Evolutionary conservation across 2,797 vertebrate genomes (phyloP).

Genomic region (Eospalax fontanierii): DNA sequence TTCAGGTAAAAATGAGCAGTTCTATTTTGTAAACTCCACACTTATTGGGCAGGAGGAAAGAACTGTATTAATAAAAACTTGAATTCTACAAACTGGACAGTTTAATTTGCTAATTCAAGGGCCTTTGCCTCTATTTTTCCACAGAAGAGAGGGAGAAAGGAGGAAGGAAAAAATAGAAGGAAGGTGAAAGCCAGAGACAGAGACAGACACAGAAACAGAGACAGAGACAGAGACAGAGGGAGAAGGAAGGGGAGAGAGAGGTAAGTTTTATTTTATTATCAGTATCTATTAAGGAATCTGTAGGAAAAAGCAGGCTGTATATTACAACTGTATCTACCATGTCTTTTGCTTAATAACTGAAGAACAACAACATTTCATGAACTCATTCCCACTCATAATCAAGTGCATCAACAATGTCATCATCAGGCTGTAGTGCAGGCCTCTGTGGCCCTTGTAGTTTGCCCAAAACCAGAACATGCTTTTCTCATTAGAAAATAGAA

Average conservation of each 20-base stretch:
- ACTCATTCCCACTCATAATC: not conserved
- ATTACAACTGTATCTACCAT: conserved; percentile 53
- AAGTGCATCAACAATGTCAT: not conserved
- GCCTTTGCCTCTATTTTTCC: conserved; percentile 52
- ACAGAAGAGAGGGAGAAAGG: not conserved
- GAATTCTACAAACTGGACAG: not conserved
- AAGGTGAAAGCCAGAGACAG: not conserved
- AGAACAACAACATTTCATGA: fast-evolving
- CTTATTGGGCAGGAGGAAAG: fast-evolving
- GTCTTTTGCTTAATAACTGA: conserved; percentile 36
- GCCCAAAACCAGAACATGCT: too few species aligned
- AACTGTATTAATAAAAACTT: conserved; percentile 16
- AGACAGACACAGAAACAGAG: too few species aligned
- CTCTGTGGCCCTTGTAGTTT: too few species aligned
- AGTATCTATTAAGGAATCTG: not conserved
- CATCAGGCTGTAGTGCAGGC: not conserved
- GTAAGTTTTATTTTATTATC: not conserved
- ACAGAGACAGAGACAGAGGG: not conserved
- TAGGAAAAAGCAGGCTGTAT: not conserved
- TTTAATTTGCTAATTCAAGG: not conserved
- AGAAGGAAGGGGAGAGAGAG: not conserved
- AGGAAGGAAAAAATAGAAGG: not conserved
- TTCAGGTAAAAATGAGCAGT: conserved; percentile 26
- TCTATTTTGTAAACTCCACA: conserved; percentile 43
- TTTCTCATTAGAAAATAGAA: not conserved